Percentiles rank a stretch among this genome's conserved stretches.
Evolutionary conservation across 1,140 invertebrate species (phyloP).

Genomic region (Episyrphus balteatus): DNA sequence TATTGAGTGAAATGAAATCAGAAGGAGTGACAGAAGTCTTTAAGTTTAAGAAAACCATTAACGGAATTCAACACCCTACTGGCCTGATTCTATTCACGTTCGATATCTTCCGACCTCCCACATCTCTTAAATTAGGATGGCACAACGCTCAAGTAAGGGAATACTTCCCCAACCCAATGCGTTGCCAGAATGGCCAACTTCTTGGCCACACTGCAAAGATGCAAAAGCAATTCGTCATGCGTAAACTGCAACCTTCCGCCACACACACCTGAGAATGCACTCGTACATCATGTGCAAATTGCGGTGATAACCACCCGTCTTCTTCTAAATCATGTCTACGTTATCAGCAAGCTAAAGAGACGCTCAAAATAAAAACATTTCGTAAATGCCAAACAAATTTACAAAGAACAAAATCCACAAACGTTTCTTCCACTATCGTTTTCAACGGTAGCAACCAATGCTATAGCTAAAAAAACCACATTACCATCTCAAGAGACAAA

Average conservation of each 20-base stretch:
- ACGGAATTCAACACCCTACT: background rate
- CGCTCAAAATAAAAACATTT: too few species aligned
- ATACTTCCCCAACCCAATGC: background rate
- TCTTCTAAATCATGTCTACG: too few species aligned
- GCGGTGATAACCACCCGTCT: background rate
- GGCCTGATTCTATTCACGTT: background rate
- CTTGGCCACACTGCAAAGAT: background rate
- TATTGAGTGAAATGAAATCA: too few species aligned
- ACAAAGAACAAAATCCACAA: too few species aligned
- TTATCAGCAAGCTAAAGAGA: too few species aligned
- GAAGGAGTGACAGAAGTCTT: background rate
- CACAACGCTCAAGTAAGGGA: background rate
- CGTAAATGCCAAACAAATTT: too few species aligned
- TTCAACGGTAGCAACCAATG: too few species aligned
- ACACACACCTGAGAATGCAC: background rate
- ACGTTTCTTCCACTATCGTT: too few species aligned
- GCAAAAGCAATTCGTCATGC: constrained; percentile 1
- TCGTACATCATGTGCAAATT: constrained; percentile 1
- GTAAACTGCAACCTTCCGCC: background rate
- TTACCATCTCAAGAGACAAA: too few species aligned
- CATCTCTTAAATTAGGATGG: too few species aligned
- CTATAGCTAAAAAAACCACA: too few species aligned
- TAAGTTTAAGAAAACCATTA: background rate
- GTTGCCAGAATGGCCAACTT: background rate
- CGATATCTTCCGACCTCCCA: too few species aligned